Base-by-base conservation (phyloP, 2,113 vertebrate genomes). In the Nanorana parkeri region DNA sequence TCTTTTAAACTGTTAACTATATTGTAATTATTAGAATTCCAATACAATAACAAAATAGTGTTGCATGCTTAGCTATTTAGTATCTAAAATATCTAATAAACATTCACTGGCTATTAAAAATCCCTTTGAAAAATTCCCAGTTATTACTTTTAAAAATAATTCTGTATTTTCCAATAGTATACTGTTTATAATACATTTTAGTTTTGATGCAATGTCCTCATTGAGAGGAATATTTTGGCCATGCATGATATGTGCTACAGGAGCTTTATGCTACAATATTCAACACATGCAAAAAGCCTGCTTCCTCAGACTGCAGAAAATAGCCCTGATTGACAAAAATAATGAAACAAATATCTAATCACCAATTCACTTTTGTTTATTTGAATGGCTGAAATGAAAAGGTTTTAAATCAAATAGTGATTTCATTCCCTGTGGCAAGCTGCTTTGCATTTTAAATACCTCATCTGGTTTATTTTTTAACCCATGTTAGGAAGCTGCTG, bases 311-410 rank as follows among this genome's bases (percentile, higher is more conserved):
- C 54, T 58, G 15, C 3, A 58, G 19, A 32, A 60, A 74, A 60
- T 17, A 58, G 28, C 26, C 58, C 29, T 58, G 71, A 74, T 74
- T 74, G 54, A 54, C 71, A 74, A 58, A 58, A 74, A 74, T 74
- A 60, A 74, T 74, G 54, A 58, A 58, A 74, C 71, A 74, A 74
- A 74, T 60, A 74, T 74, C 71, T 74, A 74, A 74, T 71, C 58
- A 74, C 71, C 71, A 58, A 74, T 74, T 74, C 71, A 74, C 21
- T 74, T 29, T 74, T 74, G 71, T 74, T 58, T 74, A 74, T 58
- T 74, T 58, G 54, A 74, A 74, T 74, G 55, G 21, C 68, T 71
- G 16, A 19, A 71, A 71, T 71, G 51, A 71, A 71, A 71, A 71
- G 68, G 68, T 54, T 71, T 54, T 71, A 71, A 71, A 71, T 71